Base-by-base conservation (phyloP, 2,797 vertebrate genomes). In the Sternarchorhynchus goeldii region DNA sequence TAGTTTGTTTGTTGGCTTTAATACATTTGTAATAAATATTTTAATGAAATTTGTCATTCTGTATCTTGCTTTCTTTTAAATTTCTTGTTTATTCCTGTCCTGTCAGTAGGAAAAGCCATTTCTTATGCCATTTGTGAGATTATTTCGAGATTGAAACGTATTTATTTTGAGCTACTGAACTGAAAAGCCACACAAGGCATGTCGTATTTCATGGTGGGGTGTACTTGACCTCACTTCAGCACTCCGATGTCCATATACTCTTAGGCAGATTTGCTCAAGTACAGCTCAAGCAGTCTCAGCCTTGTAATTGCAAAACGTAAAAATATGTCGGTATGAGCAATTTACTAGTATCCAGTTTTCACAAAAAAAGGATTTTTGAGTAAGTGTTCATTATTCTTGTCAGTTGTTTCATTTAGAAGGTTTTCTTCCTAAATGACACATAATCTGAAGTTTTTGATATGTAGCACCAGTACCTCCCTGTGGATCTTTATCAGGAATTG, bases 11-110 rank as follows among this genome's bases (percentile, higher is more conserved):
- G 32, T 20, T 77, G n/a, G 14, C 29, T 73, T 65, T 58, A 69
- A 39, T 56, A 79, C 4, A 0, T 80, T 82, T 82, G 39, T 82
- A 85, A 78, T 85, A 85, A 85, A 78, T 55, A 10, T 80, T 82
- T 84, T 76, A 75, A 69, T 29, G 41, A 73, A 5, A 57, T 63
- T 18, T 34, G 6, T 65, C 32, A 53, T 32, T 66, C 56, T 1
- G 62, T 57, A 60, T 73, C 18, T 73, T 70, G 66, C 7, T 68
- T 83, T 78, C 4, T 0, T 63, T 69, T 1, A 14, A 62, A 57
- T 53, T 5, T 3, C 25, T 64, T 36, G 62, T 64, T 36, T 64
- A 34, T 17, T 17, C 60, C 41, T 74, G 17, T 12, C 25, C 21
- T 25, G 10, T n/a, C 18, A 18, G n/a, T 41, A n/a, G 10, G 20